Base-by-base conservation (phyloP, 1,140 invertebrate species). In the Pectinophora gossypiella region DNA sequence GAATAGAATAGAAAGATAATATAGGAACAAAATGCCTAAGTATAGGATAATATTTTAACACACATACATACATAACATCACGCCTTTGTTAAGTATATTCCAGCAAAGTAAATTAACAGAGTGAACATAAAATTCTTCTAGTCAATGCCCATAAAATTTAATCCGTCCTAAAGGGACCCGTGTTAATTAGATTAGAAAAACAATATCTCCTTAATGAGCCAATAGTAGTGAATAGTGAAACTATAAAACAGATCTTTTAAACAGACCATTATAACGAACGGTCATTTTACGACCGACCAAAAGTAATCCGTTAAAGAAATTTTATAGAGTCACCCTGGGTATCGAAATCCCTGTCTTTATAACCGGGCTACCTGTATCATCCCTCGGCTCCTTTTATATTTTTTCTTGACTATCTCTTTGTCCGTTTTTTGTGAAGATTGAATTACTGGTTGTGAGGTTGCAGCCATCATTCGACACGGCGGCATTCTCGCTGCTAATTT, bases 401-500 rank as follows among this genome's bases (percentile, higher is more conserved):
- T 70, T 64, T 70, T 59, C 59, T 56, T 51, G 53, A 61, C 58
- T 63, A 61, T 74, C 65, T 58, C 65, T 69, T 79, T 77, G 75
- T 76, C 51, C 42, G 56, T 21, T 61, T 76, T 83, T 81, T 77
- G 68, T 68, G 52, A 64, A 57, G 64, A 76, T 76, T 74, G 64
- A 74, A 76, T 79, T 79, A 77, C 69, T 52, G 51, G 60, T 78
- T 78, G 74, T 80, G 72, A 72, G 73, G 75, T 72, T 74, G 72
- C 69, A 72, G 59, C 65, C 59, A 78, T 51, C 60, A 76, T 83
- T 82, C 66, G 77, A 78, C 66, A 64, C 72, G 69, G 72, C 61
- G 64, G 57, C 76, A 85, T 82, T 78, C 79, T 76, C 64, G 55
- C 68, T 74, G 74, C 68, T 85, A 79, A 82, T 83, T 76, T 73